Evolutionary conservation across 2,113 vertebrate species (phyloP).

Genomic region (Varanus komodoensis): DNA sequence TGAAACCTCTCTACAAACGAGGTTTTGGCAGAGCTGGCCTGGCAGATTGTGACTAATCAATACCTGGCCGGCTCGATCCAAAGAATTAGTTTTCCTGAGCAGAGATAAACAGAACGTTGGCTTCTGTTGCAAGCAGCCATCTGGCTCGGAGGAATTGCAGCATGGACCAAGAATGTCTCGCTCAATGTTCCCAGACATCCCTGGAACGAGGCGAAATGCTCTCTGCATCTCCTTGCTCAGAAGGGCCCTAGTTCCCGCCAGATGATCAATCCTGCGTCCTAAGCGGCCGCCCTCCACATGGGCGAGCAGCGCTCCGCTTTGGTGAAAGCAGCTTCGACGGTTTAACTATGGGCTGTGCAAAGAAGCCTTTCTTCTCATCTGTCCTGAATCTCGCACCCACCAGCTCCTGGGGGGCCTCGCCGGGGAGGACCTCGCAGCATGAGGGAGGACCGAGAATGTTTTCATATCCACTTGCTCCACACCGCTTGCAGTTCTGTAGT

Average conservation of each 20-base stretch:
- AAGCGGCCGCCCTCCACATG: too few species aligned
- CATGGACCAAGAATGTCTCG: background rate
- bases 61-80: slow-evolving; percentile 31
- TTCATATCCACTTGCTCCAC: too few species aligned
- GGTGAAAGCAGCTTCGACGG: too few species aligned
- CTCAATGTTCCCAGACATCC: background rate
- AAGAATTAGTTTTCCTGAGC: slow-evolving; percentile 25
- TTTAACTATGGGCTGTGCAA: too few species aligned
- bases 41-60: background rate
- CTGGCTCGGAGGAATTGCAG: background rate
- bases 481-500: too few species aligned
- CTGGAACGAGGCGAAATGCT: background rate
- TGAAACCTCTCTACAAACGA: background rate
- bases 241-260: background rate
- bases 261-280: background rate
- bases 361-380: too few species aligned
- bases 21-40: background rate
- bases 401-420: too few species aligned
- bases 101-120: slow-evolving; percentile 47
- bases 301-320: too few species aligned
- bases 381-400: too few species aligned
- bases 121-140: background rate
- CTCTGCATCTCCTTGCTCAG: background rate
- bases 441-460: too few species aligned
- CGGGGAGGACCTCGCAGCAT: too few species aligned